Evolutionary conservation across 1,140 invertebrate genomes (phyloP).

Genomic region (Neotoxoptera formosana): DNA sequence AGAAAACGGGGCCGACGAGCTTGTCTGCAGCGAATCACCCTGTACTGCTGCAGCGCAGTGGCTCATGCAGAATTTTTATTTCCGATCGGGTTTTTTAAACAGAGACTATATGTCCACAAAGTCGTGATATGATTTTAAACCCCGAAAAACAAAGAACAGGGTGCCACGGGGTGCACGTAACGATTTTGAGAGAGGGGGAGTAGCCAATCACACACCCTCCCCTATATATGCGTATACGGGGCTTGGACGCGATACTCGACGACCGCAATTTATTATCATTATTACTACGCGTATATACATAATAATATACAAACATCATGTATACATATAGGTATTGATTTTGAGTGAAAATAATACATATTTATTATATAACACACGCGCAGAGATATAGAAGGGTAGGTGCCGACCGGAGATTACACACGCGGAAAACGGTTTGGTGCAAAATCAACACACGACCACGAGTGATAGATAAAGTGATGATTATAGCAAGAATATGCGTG

Average conservation of each 20-base stretch:
- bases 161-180: neutral
- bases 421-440: neutral
- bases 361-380: neutral
- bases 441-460: neutral
- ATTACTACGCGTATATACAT: too few species aligned
- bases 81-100: neutral
- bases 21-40: too few species aligned
- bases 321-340: too few species aligned
- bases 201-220: neutral
- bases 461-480: neutral
- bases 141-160: neutral
- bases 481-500: neutral
- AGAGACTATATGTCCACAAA: neutral
- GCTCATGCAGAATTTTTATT: neutral
- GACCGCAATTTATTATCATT: neutral
- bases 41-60: too few species aligned
- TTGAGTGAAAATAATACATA: neutral
- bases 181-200: neutral
- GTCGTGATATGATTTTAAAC: neutral
- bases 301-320: too few species aligned
- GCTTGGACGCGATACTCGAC: neutral
- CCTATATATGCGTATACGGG: too few species aligned
- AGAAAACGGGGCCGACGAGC: too few species aligned
- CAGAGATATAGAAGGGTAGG: neutral
- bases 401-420: neutral